Evolutionary conservation across 2,113 vertebrate species (phyloP).

Genomic region (Falco punctatus): DNA sequence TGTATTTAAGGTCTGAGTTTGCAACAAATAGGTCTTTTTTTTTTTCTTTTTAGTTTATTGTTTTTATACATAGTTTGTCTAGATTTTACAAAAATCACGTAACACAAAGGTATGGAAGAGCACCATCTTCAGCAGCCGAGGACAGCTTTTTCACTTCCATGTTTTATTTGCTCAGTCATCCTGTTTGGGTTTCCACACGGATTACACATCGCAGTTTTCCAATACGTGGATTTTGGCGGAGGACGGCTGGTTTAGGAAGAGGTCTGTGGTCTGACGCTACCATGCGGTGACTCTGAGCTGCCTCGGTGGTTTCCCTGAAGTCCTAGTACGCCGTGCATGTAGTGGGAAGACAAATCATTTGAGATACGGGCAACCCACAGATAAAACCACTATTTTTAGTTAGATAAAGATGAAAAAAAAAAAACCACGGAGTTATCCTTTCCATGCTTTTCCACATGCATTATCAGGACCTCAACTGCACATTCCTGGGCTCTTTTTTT

Average conservation of each 20-base stretch:
- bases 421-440: not conserved
- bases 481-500: not conserved
- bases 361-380: not conserved
- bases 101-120: not conserved
- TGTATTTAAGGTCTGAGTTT: not conserved
- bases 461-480: not conserved
- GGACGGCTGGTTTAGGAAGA: not conserved
- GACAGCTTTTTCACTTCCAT: accelerated
- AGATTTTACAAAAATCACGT: accelerated
- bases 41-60: not conserved
- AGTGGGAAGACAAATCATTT: not conserved
- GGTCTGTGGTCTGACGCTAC: too few species aligned
- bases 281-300: not conserved
- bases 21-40: not conserved
- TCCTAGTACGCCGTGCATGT: accelerated
- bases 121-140: not conserved
- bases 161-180: accelerated
- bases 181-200: accelerated
- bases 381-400: not conserved
- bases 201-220: accelerated
- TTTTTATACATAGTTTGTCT: not conserved
- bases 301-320: accelerated
- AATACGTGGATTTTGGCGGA: accelerated
- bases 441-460: not conserved
- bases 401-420: not conserved